These are phyloP conservation scores for Oryctes rhinoceros DNA, from an alignment of 1,140 invertebrate genomes.

Conservation along the genomic window DNA sequence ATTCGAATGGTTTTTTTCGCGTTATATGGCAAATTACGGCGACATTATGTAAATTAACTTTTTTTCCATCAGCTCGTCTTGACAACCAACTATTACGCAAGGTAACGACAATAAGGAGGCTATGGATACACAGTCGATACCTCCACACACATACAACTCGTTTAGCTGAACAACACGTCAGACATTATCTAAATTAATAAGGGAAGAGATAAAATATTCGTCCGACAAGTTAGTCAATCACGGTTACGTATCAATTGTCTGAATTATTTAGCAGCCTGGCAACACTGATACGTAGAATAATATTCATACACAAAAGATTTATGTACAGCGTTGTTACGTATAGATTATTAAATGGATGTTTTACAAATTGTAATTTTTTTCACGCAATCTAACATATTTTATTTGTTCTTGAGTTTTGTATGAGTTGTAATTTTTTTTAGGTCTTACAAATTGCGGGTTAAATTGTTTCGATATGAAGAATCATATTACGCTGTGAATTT, in stretches of 20 bases:
- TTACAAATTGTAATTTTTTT: no score
- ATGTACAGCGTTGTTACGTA: no score
- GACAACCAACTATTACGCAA: neutral
- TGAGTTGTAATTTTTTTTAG: no score
- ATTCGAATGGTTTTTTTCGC: neutral
- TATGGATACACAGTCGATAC: neutral
- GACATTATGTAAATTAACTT: slow-evolving; percentile 19
- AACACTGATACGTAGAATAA: neutral
- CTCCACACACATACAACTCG: neutral
- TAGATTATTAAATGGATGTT: no score
- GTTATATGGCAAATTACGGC: slow-evolving; percentile 1
- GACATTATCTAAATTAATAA: slow-evolving; percentile 23
- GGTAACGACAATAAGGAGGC: neutral
- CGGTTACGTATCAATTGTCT: slow-evolving; percentile 9
- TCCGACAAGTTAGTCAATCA: neutral
- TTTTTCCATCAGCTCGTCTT: neutral
- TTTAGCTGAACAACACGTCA: slow-evolving; percentile 8
- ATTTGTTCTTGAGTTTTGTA: no score
- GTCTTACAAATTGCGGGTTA: no score
- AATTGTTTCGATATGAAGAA: no score
- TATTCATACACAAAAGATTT: no score
- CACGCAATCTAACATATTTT: no score
- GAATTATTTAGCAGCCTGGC: slow-evolving; percentile 1
- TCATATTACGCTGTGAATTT: no score
- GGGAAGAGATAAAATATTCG: slow-evolving; percentile 14